phyloP scores from a whole-genome alignment of 2,888 invertebrate species.

The Drosophila gaucha region DNA sequence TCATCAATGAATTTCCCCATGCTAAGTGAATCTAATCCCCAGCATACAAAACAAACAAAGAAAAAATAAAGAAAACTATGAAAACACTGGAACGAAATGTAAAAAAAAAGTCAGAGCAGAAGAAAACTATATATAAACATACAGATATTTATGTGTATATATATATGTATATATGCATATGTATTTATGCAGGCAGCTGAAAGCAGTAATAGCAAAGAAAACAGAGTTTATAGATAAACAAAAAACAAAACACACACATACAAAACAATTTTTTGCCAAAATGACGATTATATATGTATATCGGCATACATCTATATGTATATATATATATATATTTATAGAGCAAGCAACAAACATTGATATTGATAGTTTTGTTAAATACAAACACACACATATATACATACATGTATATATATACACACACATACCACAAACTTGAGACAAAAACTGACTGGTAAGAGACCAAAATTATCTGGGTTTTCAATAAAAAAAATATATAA shows the following conservation, averaged over 20 bases:
- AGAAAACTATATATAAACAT: constrained; percentile 52
- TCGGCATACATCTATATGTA: constrained; percentile 17
- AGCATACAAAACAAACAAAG: constrained; percentile 43
- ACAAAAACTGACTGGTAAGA: constrained; percentile 84
- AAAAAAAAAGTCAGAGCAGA: constrained; percentile 69
- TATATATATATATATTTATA: constrained; percentile 61
- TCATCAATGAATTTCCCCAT: constrained; percentile 36
- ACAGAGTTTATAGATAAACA: constrained; percentile 1
- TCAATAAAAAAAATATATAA: constrained; percentile 75
- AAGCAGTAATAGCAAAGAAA: constrained; percentile 54
- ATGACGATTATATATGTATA: constrained; percentile 49
- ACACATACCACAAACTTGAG: constrained; percentile 65
- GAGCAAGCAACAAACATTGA: constrained; percentile 67
- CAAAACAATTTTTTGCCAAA: constrained; percentile 53
- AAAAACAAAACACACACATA: constrained; percentile 32
- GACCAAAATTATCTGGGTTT: constrained; percentile 85
- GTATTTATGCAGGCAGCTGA: constrained; percentile 61
- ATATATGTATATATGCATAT: constrained; percentile 40
- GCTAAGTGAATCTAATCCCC: constrained; percentile 34
- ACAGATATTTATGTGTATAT: constrained; percentile 50
- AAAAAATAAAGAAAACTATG: constrained; percentile 35
- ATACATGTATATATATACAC: constrained; percentile 22
- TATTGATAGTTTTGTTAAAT: constrained; percentile 70
- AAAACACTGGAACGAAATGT: constrained; percentile 65
- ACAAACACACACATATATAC: constrained; percentile 45